Conservation (phyloP, 2,888 invertebrate species). For the Chrysolina oricalcia region DNA sequence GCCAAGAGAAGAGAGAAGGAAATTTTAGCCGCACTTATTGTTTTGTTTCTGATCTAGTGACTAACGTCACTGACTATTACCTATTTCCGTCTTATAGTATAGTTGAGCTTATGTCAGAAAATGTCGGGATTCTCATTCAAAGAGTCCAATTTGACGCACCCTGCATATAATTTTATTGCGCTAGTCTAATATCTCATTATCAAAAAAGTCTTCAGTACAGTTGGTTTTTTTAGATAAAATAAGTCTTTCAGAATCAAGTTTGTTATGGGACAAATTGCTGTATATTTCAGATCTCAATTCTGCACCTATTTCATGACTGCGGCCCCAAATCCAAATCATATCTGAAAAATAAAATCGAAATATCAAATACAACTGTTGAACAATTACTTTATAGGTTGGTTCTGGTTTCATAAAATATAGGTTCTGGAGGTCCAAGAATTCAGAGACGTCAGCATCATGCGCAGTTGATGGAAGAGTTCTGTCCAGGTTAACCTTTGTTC, state of each 20-base stretch:
- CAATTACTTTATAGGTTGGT: too few relatives aligned
- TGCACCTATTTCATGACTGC: conserved; percentile 79
- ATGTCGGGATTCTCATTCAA: neutral
- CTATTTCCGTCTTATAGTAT: too few relatives aligned
- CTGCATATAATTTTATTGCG: neutral
- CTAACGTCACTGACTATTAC: too few relatives aligned
- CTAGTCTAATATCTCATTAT: conserved; percentile 19
- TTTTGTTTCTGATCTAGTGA: too few relatives aligned
- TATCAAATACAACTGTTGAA: too few relatives aligned
- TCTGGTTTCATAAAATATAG: too few relatives aligned
- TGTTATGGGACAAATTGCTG: conserved; percentile 75
- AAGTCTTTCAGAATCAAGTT: conserved; percentile 81
- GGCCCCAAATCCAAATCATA: conserved; percentile 83
- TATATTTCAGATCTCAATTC: conserved; percentile 79
- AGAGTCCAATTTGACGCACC: neutral
- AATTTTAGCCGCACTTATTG: too few relatives aligned
- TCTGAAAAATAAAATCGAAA: conserved; percentile 71
- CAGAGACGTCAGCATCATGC: too few relatives aligned
- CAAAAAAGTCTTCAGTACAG: conserved; percentile 69
- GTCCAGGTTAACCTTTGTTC: too few relatives aligned
- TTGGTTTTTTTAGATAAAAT: conserved; percentile 81
- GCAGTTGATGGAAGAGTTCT: too few relatives aligned
- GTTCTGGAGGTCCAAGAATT: too few relatives aligned
- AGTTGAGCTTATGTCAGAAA: neutral
- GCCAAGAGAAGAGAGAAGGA: too few relatives aligned